Base-by-base conservation (phyloP, 1,140 invertebrate genomes). In the Drosophila grimshawi region DNA sequence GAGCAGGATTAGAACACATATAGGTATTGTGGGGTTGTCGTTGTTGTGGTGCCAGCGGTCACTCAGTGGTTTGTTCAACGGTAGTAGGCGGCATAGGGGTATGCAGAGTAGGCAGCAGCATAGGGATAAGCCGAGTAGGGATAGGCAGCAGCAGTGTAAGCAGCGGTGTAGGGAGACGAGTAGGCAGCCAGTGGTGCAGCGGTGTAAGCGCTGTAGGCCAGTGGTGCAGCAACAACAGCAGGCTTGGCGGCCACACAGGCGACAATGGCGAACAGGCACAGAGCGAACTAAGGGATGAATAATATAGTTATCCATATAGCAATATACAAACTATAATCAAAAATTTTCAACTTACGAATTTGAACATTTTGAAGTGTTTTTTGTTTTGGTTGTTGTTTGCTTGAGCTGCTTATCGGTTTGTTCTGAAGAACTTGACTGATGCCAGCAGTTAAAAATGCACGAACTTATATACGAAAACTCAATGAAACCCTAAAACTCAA, bases 181-280 rank as follows among this genome's bases (percentile, higher is more conserved):
- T 81, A 81, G 61, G 78, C 19, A 19, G 19, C 79, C 62, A 88
- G 71, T 37, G 76, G 60, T 10, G 92, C 91, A 19, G 93, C 78
- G 19, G 92, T 88, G 81, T 94, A 94, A 27, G 93, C 92, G 65
- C 93, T 93, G 75, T 94, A 94, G 10, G 93, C 85, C 55, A 88
- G 49, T 0, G 89, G 81, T 6, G 88, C 59, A 5, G 90, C 90
- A 29, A 91, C 8, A 11, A 91, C 74, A 6, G 81, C 85, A 4
- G 82, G 83, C 69, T 93, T 92, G 65, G 90, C 82, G 48, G 90
- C 81, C 11, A 86, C 91, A 37, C 88, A 89, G 55, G 92, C 92
- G 61, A 92, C 81, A 59, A 93, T 73, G 53, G 93, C 92, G 79
- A 92, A 89, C 60, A 92, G 74, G 75, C 90, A 92, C 27, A 91